Evolutionary conservation across 2,888 invertebrate species (phyloP).

Genomic region (Oxycera nigricornis): DNA sequence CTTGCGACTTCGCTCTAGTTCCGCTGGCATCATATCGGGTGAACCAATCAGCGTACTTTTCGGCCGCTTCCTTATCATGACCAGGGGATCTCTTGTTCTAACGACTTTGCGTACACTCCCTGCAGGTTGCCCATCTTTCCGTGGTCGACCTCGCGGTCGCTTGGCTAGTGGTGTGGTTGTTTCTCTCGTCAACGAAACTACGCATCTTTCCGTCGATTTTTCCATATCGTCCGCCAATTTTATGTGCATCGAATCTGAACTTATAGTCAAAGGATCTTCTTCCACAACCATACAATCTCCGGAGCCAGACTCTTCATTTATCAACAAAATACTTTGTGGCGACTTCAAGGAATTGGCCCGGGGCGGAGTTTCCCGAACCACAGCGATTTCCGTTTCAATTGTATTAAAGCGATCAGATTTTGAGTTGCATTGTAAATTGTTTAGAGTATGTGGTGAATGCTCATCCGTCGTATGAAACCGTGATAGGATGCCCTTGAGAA

Average conservation of each 20-base stretch:
- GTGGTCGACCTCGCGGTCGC: slow-evolving; percentile 45
- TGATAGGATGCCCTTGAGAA: slow-evolving; percentile 7
- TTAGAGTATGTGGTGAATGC: neutral
- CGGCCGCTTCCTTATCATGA: neutral
- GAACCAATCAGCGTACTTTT: neutral
- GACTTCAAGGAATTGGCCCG: slow-evolving; percentile 38
- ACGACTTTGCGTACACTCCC: slow-evolving; percentile 43
- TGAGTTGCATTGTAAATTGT: neutral
- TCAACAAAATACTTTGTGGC: slow-evolving; percentile 43
- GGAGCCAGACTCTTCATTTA: slow-evolving; percentile 63
- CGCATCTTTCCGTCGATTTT: slow-evolving; percentile 27
- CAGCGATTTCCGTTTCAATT: slow-evolving; percentile 62
- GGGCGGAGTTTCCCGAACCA: slow-evolving; percentile 56
- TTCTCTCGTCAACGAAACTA: neutral
- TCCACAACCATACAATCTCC: slow-evolving; percentile 53
- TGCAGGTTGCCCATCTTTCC: slow-evolving; percentile 44
- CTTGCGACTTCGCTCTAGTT: neutral
- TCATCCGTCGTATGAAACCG: neutral
- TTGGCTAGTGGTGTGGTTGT: slow-evolving; percentile 38
- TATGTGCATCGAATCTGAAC: slow-evolving; percentile 39
- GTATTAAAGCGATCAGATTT: neutral
- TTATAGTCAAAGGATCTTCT: slow-evolving; percentile 52
- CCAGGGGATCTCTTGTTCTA: neutral
- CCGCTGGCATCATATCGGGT: neutral
- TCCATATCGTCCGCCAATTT: slow-evolving; percentile 14